These are phyloP conservation scores for Synanthedon myopaeformis DNA, from an alignment of 2,888 invertebrate genomes.

Conservation along the genomic window DNA sequence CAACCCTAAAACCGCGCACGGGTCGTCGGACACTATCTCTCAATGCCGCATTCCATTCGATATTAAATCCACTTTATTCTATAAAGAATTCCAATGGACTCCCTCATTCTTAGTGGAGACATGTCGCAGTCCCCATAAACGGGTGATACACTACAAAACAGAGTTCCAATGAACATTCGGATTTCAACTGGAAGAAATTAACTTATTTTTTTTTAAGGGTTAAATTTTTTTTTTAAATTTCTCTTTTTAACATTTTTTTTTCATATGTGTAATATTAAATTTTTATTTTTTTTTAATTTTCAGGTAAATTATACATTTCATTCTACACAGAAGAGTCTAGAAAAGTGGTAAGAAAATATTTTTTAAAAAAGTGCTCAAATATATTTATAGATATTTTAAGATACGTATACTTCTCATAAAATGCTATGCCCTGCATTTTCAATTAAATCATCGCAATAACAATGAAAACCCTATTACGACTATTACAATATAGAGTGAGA, in stretches of 20 bases:
- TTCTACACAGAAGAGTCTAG: no score
- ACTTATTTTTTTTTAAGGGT: no score
- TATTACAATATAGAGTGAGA: conserved; percentile 1
- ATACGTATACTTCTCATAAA: no score
- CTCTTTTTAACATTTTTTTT: no score
- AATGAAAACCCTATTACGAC: conserved; percentile 8
- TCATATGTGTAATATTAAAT: no score
- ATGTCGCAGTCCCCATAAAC: neutral
- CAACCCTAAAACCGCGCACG: conserved; percentile 8
- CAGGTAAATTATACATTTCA: no score
- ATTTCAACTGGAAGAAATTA: neutral
- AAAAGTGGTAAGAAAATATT: no score
- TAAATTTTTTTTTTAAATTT: no score
- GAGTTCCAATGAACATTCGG: neutral
- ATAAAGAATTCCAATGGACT: conserved; percentile 62
- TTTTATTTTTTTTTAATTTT: no score
- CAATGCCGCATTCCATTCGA: conserved; percentile 50
- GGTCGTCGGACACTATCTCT: conserved; percentile 35
- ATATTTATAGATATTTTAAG: no score
- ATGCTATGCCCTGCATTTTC: no score
- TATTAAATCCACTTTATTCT: conserved; percentile 68
- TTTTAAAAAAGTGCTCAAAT: no score
- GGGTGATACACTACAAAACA: neutral
- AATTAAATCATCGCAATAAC: neutral
- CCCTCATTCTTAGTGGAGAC: conserved; percentile 5